Percentiles rank a stretch among this genome's conserved stretches.
Evolutionary conservation across 37 sponge, comb jelly and placozoan species (phyloP).

Genomic region (Aplysina aerophoba): DNA sequence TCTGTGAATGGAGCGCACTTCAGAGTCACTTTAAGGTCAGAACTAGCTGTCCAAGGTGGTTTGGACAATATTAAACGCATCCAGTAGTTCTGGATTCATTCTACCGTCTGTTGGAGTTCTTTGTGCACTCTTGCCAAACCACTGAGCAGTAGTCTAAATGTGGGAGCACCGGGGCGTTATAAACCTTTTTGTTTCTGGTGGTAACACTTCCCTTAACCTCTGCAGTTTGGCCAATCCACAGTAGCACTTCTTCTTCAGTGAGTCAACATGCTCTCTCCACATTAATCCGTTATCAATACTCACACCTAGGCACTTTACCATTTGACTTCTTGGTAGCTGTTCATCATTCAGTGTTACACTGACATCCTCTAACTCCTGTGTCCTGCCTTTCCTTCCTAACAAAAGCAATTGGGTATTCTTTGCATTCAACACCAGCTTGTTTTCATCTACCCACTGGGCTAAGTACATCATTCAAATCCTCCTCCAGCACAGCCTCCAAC

Average conservation of each 20-base stretch:
- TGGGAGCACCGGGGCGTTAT: slow-evolving; percentile 5
- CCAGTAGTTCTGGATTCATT: slow-evolving; percentile 29
- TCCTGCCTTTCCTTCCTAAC: slow-evolving; percentile 2
- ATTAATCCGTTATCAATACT: slow-evolving; percentile 29
- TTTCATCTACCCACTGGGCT: background rate
- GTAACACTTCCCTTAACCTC: slow-evolving; percentile 22
- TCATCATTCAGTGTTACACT: slow-evolving; percentile 3
- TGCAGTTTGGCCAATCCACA: slow-evolving; percentile 5
- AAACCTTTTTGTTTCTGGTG: background rate
- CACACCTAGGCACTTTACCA: slow-evolving; percentile 14
- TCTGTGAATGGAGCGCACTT: background rate
- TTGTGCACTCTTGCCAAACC: slow-evolving; percentile 35
- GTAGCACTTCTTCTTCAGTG: slow-evolving; percentile 21
- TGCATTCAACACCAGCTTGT: background rate
- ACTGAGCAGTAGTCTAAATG: slow-evolving; percentile 39
- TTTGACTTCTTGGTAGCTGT: slow-evolving; percentile 5
- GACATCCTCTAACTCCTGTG: slow-evolving; percentile 1
- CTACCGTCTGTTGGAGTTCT: background rate
- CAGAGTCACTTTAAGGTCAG: background rate
- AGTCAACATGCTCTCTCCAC: slow-evolving; percentile 14
- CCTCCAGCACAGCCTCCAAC: background rate
- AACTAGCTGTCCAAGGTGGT: background rate
- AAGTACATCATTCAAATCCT: background rate
- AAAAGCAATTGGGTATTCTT: background rate
- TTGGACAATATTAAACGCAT: slow-evolving; percentile 13